phyloP scores from a whole-genome alignment of 2,797 vertebrate genomes.

The Diglossa cyanea region DNA sequence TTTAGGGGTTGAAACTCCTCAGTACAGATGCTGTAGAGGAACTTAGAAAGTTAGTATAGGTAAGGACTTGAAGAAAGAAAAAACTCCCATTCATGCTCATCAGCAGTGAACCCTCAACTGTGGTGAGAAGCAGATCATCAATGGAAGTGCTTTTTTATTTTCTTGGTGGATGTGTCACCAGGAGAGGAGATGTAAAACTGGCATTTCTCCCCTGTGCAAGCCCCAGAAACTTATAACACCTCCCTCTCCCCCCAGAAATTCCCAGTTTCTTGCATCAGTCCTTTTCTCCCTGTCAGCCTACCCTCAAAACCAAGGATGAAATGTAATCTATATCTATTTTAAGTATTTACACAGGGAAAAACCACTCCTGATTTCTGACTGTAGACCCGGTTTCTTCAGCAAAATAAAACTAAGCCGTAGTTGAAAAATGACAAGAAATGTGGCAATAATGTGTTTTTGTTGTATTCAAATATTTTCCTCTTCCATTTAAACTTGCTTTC shows the following conservation, averaged over 20 bases:
- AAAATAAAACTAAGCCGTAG: background rate
- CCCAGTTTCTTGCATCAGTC: background rate
- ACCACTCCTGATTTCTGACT: background rate
- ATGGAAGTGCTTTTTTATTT: background rate
- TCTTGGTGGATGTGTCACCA: background rate
- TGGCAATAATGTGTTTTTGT: background rate
- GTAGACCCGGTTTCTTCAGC: background rate
- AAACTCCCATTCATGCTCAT: accelerated
- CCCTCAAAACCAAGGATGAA: background rate
- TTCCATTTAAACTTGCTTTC: background rate
- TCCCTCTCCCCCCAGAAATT: too few relatives aligned
- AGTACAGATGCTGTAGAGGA: background rate
- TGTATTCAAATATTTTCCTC: background rate
- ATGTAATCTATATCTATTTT: background rate
- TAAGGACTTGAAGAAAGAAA: background rate
- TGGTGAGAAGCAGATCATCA: background rate
- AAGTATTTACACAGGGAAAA: background rate
- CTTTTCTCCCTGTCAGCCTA: background rate
- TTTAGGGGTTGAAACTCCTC: background rate
- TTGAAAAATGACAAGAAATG: background rate
- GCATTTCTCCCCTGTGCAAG: background rate
- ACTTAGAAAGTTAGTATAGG: background rate
- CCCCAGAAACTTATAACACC: background rate
- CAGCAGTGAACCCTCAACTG: background rate
- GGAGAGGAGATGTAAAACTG: background rate